These are phyloP conservation scores for Dendroctonus valens DNA, from an alignment of 1,140 invertebrate species.

Conservation along the genomic window DNA sequence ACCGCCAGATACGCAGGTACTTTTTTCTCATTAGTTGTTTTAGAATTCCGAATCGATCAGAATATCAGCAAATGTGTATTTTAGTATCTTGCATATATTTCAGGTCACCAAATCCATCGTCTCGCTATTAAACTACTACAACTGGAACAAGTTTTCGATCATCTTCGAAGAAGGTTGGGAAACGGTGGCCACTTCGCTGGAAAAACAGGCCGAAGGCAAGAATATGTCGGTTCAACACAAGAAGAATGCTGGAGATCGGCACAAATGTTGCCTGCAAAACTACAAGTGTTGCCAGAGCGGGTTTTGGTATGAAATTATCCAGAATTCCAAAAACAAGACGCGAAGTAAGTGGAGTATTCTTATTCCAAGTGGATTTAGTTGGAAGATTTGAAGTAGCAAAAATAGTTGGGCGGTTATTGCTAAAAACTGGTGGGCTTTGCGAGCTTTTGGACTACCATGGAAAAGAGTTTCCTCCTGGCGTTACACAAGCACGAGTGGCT, in stretches of 20 bases:
- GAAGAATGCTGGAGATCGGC: slow-evolving; percentile 63
- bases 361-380: neutral
- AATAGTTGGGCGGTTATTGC: too few relatives aligned
- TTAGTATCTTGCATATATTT: slow-evolving; percentile 40
- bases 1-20: slow-evolving; percentile 87
- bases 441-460: too few relatives aligned
- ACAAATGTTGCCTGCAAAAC: slow-evolving; percentile 73
- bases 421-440: too few relatives aligned
- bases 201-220: slow-evolving; percentile 63
- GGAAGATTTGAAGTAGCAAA: too few relatives aligned
- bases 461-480: too few relatives aligned
- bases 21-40: neutral
- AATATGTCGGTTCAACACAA: slow-evolving; percentile 82
- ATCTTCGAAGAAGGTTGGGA: slow-evolving; percentile 81
- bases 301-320: slow-evolving; percentile 83
- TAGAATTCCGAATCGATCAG: neutral
- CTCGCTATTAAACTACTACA: slow-evolving; percentile 82
- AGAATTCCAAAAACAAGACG: slow-evolving; percentile 84
- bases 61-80: slow-evolving; percentile 21
- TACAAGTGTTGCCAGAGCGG: slow-evolving; percentile 69
- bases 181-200: slow-evolving; percentile 73
- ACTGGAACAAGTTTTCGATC: slow-evolving; percentile 93
- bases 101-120: slow-evolving; percentile 92
- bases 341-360: slow-evolving; percentile 67
- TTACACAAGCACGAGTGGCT: too few relatives aligned